These are phyloP conservation scores for human DNA, from an alignment of 2,113 vertebrate species.

Conservation along the genomic window GRCh38 chr11:70300001-70300500, in stretches of 20 bases:
- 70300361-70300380: too few species aligned
- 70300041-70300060: background rate
- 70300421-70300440: too few species aligned
- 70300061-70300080: background rate
- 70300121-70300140: background rate
- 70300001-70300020: accelerated
- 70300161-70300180: accelerated
- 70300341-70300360: background rate
- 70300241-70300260: background rate
- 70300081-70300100: background rate
- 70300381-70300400: too few species aligned
- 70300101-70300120: background rate
- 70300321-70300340: background rate
- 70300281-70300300: background rate
- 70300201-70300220: accelerated
- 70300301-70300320: background rate
- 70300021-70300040: background rate
- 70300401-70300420: too few species aligned
- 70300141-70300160: background rate
- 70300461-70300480: too few species aligned
- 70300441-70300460: too few species aligned
- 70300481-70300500: too few species aligned
- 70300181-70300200: background rate
- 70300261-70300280: too few species aligned
- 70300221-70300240: background rate